A percentile compares a stretch with the other conserved stretches of the same genome.
Conservation (phyloP, 2,113 vertebrate genomes). For the Pelmatolapia mariae region DNA sequence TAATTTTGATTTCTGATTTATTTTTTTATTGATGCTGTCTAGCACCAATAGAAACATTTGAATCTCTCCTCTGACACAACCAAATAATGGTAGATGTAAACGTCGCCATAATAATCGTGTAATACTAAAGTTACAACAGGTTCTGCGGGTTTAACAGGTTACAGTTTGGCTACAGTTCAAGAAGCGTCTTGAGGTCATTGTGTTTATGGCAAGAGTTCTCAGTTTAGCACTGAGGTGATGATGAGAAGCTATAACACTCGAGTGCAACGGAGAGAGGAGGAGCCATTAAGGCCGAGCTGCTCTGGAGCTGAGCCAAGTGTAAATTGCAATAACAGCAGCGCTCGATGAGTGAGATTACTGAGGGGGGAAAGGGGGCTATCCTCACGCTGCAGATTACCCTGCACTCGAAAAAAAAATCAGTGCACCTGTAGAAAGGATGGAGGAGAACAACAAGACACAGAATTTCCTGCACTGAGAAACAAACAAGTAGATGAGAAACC, state of each 20-base stretch:
- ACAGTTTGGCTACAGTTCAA: slow-evolving; percentile 9
- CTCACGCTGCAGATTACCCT: slow-evolving; percentile 7
- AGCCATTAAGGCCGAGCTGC: slow-evolving; percentile 24
- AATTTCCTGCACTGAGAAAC: neutral
- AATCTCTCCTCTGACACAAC: neutral
- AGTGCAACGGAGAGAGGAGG: neutral
- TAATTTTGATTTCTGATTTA: neutral
- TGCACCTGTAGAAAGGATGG: neutral
- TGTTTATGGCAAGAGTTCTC: neutral
- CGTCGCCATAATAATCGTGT: neutral
- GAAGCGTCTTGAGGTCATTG: neutral
- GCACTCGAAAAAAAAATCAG: neutral
- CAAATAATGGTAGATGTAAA: neutral
- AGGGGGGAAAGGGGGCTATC: slow-evolving; percentile 23
- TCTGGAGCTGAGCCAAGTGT: slow-evolving; percentile 47
- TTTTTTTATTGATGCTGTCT: neutral
- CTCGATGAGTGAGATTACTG: slow-evolving; percentile 48
- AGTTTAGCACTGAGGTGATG: slow-evolving; percentile 27
- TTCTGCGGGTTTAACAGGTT: neutral
- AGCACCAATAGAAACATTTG: neutral
- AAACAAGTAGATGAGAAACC: slow-evolving; percentile 3
- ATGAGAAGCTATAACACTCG: slow-evolving; percentile 23
- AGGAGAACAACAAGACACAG: neutral
- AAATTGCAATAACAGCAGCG: slow-evolving; percentile 50
- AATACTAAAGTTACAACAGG: neutral